Percentiles rank a stretch among this genome's conserved stretches.
These are phyloP conservation scores for Drosophila mojavensis DNA, from an alignment of 1,140 invertebrate genomes.

Conservation along the genomic window DNA sequence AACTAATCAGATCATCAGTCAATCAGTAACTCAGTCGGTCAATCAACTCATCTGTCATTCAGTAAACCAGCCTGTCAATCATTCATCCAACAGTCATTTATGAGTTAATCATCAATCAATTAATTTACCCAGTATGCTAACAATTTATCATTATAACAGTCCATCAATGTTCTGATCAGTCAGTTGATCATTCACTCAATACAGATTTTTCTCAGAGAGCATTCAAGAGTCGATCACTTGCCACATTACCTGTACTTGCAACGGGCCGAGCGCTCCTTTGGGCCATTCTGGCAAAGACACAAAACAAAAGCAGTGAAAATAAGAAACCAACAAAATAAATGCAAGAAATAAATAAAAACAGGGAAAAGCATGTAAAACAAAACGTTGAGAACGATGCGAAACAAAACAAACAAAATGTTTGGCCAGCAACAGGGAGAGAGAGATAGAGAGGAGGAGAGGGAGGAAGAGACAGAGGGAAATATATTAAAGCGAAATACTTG, in stretches of 20 bases:
- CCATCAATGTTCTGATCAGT: not conserved
- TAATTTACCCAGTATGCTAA: too few species aligned
- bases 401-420: constrained; percentile 19
- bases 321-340: constrained; percentile 4
- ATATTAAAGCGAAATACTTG: not conserved
- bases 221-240: not conserved
- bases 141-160: too few species aligned
- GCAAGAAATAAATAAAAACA: not conserved
- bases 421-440: not conserved
- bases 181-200: not conserved
- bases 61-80: too few species aligned
- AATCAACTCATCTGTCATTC: too few species aligned
- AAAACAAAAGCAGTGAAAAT: not conserved
- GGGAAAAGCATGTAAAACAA: constrained; percentile 7
- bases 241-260: not conserved
- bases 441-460: not conserved
- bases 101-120: too few species aligned
- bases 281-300: not conserved
- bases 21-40: too few species aligned
- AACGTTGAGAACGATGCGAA: not conserved
- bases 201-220: not conserved
- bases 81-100: not conserved
- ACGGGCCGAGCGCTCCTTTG: not conserved
- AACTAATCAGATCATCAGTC: too few species aligned
- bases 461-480: not conserved